phyloP scores from a whole-genome alignment of 2,888 invertebrate genomes.

The Lydus trimaculatus region DNA sequence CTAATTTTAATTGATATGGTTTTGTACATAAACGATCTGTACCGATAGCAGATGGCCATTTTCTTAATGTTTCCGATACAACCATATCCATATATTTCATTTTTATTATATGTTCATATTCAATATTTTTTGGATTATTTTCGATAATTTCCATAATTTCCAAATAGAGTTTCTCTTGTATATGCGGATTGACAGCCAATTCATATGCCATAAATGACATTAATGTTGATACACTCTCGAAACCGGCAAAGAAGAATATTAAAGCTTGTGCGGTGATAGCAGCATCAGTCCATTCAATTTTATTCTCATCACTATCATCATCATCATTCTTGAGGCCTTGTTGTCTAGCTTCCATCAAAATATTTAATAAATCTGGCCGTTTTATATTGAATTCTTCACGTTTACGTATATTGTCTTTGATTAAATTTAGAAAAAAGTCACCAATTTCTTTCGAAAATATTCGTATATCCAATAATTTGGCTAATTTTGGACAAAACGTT shows the following conservation, averaged over 20 bases:
- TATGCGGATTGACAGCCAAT: background rate
- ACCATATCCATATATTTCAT: conserved; percentile 7
- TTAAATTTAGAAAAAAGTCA: background rate
- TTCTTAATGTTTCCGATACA: background rate
- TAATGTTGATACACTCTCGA: background rate
- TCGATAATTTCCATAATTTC: conserved; percentile 21
- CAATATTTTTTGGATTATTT: background rate
- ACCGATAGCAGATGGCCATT: background rate
- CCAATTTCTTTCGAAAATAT: background rate
- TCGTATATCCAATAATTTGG: background rate
- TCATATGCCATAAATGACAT: conserved; percentile 1
- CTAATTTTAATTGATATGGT: background rate
- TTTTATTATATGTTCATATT: background rate
- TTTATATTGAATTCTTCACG: background rate
- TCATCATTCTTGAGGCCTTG: background rate
- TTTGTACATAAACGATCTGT: background rate
- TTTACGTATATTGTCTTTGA: background rate
- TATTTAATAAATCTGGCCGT: background rate
- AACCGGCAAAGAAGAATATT: background rate
- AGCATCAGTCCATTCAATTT: background rate
- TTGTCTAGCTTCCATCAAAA: background rate
- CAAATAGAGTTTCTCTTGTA: conserved; percentile 16
- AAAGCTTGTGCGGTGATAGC: background rate
- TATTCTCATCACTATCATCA: too few relatives aligned
- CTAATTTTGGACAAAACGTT: background rate